A percentile compares a stretch with the other conserved stretches of the same genome.
Evolutionary conservation across 2,888 invertebrate species (phyloP).

Genomic region (Endomychus coccineus): DNA sequence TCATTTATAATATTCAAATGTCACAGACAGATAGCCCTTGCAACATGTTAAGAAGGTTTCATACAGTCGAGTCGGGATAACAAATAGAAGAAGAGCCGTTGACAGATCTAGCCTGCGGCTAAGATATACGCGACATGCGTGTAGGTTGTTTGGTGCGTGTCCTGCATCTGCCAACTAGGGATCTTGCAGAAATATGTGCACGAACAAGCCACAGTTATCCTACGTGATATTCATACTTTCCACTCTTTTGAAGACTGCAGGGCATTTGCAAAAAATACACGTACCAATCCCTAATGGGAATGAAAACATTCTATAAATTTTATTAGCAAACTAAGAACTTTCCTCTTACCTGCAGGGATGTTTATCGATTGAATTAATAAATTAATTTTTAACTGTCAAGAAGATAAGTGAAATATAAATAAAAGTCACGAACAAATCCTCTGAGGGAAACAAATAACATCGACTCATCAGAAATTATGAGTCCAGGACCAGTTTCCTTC

Average conservation of each 20-base stretch:
- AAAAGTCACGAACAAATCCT: too few species aligned
- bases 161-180: slow-evolving; percentile 1
- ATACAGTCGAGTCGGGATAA: too few species aligned
- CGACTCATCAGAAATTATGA: too few species aligned
- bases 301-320: slow-evolving; percentile 7
- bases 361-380: too few species aligned
- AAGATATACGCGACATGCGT: slow-evolving; percentile 9
- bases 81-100: slow-evolving; percentile 6
- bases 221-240: slow-evolving; percentile 11
- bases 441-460: too few species aligned
- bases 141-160: slow-evolving; percentile 6
- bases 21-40: slow-evolving; percentile 5
- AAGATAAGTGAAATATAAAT: too few species aligned
- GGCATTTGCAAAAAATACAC: slow-evolving; percentile 6
- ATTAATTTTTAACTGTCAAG: too few species aligned
- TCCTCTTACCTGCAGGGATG: too few species aligned
- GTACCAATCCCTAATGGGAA: slow-evolving; percentile 7
- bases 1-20: slow-evolving; percentile 6
- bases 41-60: slow-evolving; percentile 3
- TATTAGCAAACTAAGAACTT: too few species aligned
- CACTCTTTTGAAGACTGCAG: neutral
- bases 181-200: slow-evolving; percentile 9
- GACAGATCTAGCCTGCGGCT: slow-evolving; percentile 11
- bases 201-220: slow-evolving; percentile 9
- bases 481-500: too few species aligned